Conservation (phyloP, 2,113 vertebrate genomes). For the Barbus barbus region DNA sequence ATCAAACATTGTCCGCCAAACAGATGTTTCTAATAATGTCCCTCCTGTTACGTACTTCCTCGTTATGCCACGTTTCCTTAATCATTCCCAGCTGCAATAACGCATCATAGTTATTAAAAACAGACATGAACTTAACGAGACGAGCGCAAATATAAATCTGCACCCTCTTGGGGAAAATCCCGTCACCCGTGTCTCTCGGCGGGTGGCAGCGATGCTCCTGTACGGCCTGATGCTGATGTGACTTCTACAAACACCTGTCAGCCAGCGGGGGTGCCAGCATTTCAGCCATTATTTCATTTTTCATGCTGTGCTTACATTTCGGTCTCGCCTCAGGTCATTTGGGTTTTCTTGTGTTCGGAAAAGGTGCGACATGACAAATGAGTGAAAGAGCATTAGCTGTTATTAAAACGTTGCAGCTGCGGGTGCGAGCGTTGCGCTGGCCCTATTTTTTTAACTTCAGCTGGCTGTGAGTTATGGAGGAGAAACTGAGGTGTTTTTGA, state of each 20-base stretch:
- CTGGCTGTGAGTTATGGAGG: constrained; percentile 52
- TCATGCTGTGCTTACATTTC: constrained; percentile 67
- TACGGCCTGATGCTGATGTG: constrained; percentile 25
- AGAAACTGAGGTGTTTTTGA: constrained; percentile 43
- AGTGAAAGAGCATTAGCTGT: constrained; percentile 58
- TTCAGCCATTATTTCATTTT: constrained; percentile 75
- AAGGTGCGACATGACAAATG: constrained; percentile 60
- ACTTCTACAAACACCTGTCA: constrained; percentile 67
- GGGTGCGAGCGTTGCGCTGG: constrained; percentile 22
- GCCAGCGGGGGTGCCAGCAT: constrained; percentile 59
- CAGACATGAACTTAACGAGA: neutral
- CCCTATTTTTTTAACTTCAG: constrained; percentile 51
- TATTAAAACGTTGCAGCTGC: constrained; percentile 53
- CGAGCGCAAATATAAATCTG: neutral
- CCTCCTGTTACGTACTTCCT: neutral
- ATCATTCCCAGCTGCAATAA: neutral
- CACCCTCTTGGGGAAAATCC: neutral
- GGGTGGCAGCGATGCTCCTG: constrained; percentile 43
- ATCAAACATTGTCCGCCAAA: neutral
- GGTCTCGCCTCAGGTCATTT: constrained; percentile 62
- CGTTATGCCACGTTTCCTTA: neutral
- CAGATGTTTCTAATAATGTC: neutral
- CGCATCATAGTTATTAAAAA: constrained; percentile 9
- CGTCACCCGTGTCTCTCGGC: constrained; percentile 42
- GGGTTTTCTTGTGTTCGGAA: constrained; percentile 29